Conservation (phyloP, 2,888 invertebrate species). For the Rapana venosa region DNA sequence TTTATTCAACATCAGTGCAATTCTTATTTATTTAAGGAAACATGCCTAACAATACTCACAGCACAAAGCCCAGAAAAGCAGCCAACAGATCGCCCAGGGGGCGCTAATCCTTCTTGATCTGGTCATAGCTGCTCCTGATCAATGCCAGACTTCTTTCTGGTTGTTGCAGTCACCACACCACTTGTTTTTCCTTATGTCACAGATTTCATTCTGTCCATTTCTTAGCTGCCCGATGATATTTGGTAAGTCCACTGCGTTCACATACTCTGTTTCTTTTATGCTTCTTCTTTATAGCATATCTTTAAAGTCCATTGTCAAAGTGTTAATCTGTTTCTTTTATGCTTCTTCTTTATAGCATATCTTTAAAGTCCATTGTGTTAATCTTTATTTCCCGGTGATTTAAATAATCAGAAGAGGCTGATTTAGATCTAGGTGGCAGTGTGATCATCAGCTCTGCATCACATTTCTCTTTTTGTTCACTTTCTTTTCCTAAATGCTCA, state of each 20-base stretch:
- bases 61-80: constrained; percentile 9
- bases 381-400: too few relatives aligned
- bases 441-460: too few relatives aligned
- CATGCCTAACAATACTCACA: background rate
- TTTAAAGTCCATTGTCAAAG: too few relatives aligned
- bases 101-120: constrained; percentile 9
- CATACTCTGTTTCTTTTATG: background rate
- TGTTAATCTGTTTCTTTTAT: too few relatives aligned
- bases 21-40: too few relatives aligned
- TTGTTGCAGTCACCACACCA: background rate
- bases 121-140: background rate
- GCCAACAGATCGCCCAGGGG: constrained; percentile 3
- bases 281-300: background rate
- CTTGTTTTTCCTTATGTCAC: background rate
- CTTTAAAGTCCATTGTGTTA: too few relatives aligned
- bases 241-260: background rate
- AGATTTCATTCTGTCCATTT: background rate
- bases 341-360: too few relatives aligned
- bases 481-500: too few relatives aligned
- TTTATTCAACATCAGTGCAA: too few relatives aligned
- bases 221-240: background rate
- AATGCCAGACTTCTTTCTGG: background rate
- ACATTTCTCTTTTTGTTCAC: too few relatives aligned
- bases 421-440: too few relatives aligned
- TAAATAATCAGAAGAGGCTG: too few relatives aligned